Evolutionary conservation across 2,797 vertebrate genomes (phyloP).

Genomic region (Sandelia bainsii): DNA sequence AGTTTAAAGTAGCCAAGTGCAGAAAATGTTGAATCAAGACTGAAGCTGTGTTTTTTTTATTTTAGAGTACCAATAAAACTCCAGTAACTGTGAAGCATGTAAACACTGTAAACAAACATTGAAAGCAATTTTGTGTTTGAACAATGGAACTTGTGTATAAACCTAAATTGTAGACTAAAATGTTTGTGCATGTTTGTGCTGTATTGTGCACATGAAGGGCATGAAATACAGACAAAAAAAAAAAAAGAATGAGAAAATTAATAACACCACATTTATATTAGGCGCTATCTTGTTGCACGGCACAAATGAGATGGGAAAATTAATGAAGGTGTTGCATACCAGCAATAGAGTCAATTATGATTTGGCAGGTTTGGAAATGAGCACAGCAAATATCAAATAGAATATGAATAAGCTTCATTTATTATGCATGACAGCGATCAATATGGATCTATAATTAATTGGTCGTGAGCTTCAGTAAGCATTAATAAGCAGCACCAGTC

Average conservation of each 20-base stretch:
- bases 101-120: background rate
- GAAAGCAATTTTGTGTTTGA: background rate
- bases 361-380: conserved; percentile 32
- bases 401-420: conserved; percentile 45
- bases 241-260: background rate
- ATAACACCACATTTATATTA: background rate
- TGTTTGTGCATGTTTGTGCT: background rate
- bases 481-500: conserved; percentile 52
- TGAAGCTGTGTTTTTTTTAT: conserved; percentile 8
- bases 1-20: conserved; percentile 10
- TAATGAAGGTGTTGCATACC: conserved; percentile 5
- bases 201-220: too few species aligned
- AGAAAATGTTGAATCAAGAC: conserved; percentile 1
- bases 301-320: conserved; percentile 22
- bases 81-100: background rate
- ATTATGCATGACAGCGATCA: conserved; percentile 52
- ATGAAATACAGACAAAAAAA: background rate
- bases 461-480: conserved; percentile 9
- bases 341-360: conserved; percentile 27
- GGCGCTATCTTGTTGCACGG: background rate
- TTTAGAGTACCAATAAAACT: conserved; percentile 12
- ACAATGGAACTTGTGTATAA: background rate
- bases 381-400: conserved; percentile 10
- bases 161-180: background rate
- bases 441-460: conserved; percentile 58